Evolutionary conservation across 1,140 invertebrate genomes (phyloP).

Genomic region (Sitobion miscanthi): DNA sequence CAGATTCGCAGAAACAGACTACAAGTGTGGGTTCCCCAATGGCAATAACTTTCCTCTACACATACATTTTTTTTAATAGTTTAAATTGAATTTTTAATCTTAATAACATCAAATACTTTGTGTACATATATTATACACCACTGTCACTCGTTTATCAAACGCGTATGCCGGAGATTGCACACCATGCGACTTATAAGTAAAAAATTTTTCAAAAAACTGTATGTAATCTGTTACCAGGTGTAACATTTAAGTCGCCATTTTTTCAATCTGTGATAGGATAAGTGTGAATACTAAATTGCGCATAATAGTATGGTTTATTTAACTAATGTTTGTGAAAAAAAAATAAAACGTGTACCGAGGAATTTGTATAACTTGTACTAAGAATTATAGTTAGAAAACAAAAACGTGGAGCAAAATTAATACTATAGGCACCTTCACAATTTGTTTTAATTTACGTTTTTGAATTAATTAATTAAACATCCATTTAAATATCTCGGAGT

Average conservation of each 20-base stretch:
- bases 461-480: constrained; percentile 18
- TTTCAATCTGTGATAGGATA: neutral
- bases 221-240: too few relatives aligned
- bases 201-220: too few relatives aligned
- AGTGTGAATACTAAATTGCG: neutral
- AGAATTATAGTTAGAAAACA: neutral
- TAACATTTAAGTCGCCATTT: neutral
- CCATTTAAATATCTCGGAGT: neutral
- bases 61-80: too few relatives aligned
- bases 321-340: neutral
- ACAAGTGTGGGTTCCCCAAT: too few relatives aligned
- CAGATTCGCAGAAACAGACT: too few relatives aligned
- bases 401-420: neutral
- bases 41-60: too few relatives aligned
- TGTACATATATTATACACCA: too few relatives aligned
- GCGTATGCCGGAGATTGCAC: too few relatives aligned
- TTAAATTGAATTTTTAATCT: too few relatives aligned
- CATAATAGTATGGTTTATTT: neutral
- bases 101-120: too few relatives aligned
- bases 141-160: too few relatives aligned
- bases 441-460: constrained; percentile 16
- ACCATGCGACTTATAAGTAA: too few relatives aligned
- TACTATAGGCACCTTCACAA: neutral
- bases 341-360: neutral
- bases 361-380: neutral